Conservation (phyloP, 2,797 vertebrate genomes). For the Phataginus tricuspis region DNA sequence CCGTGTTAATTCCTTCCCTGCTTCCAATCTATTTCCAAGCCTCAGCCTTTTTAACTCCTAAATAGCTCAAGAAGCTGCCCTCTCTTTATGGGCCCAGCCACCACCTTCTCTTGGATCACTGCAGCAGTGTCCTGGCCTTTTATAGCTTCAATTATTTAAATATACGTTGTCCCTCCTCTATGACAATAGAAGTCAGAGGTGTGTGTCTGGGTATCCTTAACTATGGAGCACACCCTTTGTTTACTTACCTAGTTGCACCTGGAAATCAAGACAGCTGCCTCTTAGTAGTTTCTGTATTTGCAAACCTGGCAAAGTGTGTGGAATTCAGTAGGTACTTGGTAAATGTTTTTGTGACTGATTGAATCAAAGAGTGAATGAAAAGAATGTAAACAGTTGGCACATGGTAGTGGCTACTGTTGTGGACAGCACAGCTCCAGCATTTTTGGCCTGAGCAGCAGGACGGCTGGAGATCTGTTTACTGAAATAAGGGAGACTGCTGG, state of each 20-base stretch:
- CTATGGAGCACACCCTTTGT: not conserved
- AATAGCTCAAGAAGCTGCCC: not conserved
- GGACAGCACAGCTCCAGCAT: not conserved
- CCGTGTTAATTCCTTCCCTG: not conserved
- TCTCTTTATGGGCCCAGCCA: not conserved
- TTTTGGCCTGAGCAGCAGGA: not conserved
- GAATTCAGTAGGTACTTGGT: not conserved
- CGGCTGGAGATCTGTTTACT: not conserved
- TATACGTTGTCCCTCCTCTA: not conserved
- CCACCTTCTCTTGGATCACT: no score
- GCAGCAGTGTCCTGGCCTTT: not conserved
- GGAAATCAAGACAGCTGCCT: not conserved
- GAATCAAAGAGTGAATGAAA: not conserved
- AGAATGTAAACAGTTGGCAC: not conserved
- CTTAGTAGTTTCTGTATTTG: not conserved
- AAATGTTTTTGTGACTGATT: not conserved
- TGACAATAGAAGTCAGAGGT: not conserved
- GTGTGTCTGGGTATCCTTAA: not conserved
- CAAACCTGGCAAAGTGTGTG: not conserved
- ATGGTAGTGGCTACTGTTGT: not conserved
- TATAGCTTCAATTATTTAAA: not conserved
- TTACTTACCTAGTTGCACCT: not conserved
- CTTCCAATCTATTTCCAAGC: not conserved
- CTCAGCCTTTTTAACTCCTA: not conserved
- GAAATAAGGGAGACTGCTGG: not conserved